phyloP scores from a whole-genome alignment of 2,797 vertebrate genomes.

The Trachops cirrhosus region DNA sequence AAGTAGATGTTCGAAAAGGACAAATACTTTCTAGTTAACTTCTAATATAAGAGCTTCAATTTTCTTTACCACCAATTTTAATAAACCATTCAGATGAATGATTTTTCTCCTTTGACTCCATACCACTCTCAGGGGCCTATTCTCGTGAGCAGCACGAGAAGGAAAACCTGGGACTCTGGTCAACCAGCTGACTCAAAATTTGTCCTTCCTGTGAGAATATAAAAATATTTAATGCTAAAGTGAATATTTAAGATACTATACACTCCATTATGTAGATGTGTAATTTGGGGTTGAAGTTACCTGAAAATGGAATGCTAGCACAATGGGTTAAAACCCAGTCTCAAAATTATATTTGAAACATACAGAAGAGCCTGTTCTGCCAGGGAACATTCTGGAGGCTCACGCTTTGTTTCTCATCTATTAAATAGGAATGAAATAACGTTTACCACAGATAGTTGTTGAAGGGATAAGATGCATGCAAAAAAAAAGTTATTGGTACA shows the following conservation, averaged over 20 bases:
- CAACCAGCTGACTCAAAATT: neutral
- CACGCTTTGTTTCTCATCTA: neutral
- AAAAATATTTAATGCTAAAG: neutral
- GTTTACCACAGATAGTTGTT: neutral
- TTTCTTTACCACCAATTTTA: neutral
- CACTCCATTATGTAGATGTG: neutral
- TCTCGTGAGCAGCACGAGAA: neutral
- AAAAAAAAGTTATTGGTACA: neutral
- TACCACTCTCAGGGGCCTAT: neutral
- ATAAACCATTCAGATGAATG: neutral
- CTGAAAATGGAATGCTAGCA: neutral
- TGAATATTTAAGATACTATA: neutral
- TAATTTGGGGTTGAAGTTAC: neutral
- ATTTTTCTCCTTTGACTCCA: neutral
- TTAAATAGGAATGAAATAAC: neutral
- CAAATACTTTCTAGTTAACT: neutral
- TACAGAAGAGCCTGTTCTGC: neutral
- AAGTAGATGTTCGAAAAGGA: neutral
- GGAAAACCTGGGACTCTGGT: neutral
- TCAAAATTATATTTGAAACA: neutral
- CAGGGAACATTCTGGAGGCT: neutral
- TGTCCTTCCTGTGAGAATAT: neutral
- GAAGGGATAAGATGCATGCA: neutral
- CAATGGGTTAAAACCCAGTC: neutral
- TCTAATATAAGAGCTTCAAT: neutral